These are phyloP conservation scores for Conomelus anceps DNA, from an alignment of 2,888 invertebrate genomes.

Conservation along the genomic window DNA sequence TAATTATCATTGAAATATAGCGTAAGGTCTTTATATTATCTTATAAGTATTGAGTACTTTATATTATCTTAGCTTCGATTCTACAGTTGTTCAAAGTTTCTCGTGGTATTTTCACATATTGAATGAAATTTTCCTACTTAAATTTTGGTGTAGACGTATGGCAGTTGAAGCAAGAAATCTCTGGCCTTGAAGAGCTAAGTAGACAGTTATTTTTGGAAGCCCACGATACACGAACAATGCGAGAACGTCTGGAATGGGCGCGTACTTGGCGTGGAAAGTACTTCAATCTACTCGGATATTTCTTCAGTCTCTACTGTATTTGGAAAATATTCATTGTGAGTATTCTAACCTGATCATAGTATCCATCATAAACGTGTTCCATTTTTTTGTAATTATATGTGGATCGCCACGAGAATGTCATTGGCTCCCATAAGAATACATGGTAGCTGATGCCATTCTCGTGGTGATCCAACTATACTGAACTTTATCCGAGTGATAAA, in stretches of 20 bases:
- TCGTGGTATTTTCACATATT: neutral
- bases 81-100: neutral
- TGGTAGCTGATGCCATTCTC: too few species aligned
- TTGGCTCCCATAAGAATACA: too few species aligned
- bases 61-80: neutral
- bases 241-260: constrained; percentile 90
- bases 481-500: too few species aligned
- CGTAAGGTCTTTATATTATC: too few species aligned
- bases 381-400: too few species aligned
- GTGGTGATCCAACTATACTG: too few species aligned
- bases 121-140: neutral
- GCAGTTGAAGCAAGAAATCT: constrained; percentile 76
- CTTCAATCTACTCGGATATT: constrained; percentile 96
- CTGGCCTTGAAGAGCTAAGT: constrained; percentile 83
- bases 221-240: constrained; percentile 84
- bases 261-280: constrained; percentile 95
- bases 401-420: too few species aligned
- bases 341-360: constrained; percentile 32
- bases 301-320: constrained; percentile 95
- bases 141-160: constrained; percentile 53
- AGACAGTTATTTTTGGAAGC: constrained; percentile 94
- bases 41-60: neutral
- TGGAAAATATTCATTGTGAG: constrained; percentile 99
- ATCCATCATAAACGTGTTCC: neutral
- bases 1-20: too few species aligned